Evolutionary conservation across 2,888 invertebrate genomes (phyloP).

Genomic region (Pseudococcus jackbeardsleyi): DNA sequence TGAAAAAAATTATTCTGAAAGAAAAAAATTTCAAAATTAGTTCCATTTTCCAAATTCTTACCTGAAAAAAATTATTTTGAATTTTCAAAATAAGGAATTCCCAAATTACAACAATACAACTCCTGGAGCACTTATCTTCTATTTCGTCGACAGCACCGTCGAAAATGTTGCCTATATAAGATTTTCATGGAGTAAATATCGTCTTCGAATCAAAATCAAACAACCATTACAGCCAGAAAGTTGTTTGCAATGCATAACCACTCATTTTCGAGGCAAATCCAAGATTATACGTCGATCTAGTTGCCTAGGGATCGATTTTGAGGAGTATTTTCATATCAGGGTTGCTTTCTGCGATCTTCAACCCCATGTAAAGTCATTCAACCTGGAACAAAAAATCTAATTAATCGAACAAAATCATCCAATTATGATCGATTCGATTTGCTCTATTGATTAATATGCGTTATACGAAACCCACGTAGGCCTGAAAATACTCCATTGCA

Average conservation of each 20-base stretch:
- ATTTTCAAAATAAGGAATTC: background rate
- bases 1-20: background rate
- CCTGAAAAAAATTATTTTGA: background rate
- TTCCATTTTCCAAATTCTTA: too few species aligned
- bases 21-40: background rate
- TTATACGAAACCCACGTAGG: background rate
- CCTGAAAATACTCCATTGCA: slow-evolving; percentile 14
- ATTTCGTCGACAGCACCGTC: background rate
- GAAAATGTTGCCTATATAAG: background rate
- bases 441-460: background rate
- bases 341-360: background rate
- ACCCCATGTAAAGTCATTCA: background rate
- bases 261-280: background rate
- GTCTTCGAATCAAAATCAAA: background rate
- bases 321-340: background rate
- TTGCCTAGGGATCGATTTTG: background rate
- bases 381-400: background rate
- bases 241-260: background rate
- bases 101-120: background rate
- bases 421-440: background rate
- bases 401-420: background rate
- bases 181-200: background rate
- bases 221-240: background rate
- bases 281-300: background rate
- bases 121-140: background rate